Percentiles rank a stretch among this genome's conserved stretches.
Conservation (phyloP, 1,140 invertebrate species). For the Drosophila gunungcola region DNA sequence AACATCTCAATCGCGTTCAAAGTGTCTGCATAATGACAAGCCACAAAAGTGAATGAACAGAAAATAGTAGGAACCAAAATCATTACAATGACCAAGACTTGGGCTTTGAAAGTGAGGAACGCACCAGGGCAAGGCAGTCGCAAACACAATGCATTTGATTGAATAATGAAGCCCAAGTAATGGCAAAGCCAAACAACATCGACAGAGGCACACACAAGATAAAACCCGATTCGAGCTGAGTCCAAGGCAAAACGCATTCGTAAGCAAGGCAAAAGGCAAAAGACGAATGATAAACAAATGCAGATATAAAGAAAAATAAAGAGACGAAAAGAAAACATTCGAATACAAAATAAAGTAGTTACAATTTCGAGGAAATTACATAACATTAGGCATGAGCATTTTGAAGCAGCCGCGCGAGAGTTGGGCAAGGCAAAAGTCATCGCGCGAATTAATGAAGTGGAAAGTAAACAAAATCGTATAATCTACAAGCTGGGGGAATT, state of each 20-base stretch:
- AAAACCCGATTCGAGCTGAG: constrained; percentile 25
- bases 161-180: constrained; percentile 72
- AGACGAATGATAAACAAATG: constrained; percentile 50
- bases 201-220: constrained; percentile 32
- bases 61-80: constrained; percentile 24
- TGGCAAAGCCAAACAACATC: constrained; percentile 66
- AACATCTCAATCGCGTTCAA: constrained; percentile 6
- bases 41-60: constrained; percentile 31
- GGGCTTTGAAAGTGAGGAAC: constrained; percentile 1
- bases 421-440: constrained; percentile 54
- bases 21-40: constrained; percentile 29
- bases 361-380: constrained; percentile 75
- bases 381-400: constrained; percentile 49
- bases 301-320: constrained; percentile 39
- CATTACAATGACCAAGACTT: constrained; percentile 16
- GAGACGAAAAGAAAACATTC: constrained; percentile 47
- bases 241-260: constrained; percentile 56
- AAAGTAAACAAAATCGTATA: constrained; percentile 76
- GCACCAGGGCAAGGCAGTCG: constrained; percentile 24
- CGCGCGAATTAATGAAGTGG: constrained; percentile 75
- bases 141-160: constrained; percentile 73
- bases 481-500: constrained; percentile 29
- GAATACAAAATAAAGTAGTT: constrained; percentile 63
- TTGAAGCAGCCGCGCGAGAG: constrained; percentile 14
- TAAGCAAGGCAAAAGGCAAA: constrained; percentile 40